A percentile compares a stretch with the other conserved stretches of the same genome.
Conservation (phyloP, 2,888 invertebrate genomes). For the Agonopterix arenella region DNA sequence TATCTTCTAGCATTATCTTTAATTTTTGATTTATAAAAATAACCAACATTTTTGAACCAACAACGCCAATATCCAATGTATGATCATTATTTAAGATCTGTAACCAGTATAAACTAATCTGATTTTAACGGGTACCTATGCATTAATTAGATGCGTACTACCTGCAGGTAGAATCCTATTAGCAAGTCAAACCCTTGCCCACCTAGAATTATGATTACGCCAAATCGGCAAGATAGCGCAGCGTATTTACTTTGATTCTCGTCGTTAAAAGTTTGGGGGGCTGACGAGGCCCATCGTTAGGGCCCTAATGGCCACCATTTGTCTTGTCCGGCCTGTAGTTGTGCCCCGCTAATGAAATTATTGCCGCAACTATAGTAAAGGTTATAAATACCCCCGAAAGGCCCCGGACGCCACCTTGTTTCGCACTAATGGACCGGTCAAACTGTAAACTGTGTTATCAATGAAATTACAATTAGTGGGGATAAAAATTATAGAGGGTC, state of each 20-base stretch:
- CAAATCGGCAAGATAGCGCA: constrained; percentile 72
- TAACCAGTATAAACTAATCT: too few relatives aligned
- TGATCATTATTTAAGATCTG: too few relatives aligned
- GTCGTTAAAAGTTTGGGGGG: constrained; percentile 74
- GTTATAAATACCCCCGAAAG: constrained; percentile 73
- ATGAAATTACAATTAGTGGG: constrained; percentile 76
- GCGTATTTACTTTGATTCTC: constrained; percentile 76
- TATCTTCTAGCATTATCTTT: too few relatives aligned
- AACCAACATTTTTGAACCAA: too few relatives aligned
- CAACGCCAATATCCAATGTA: too few relatives aligned
- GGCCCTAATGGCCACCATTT: constrained; percentile 76
- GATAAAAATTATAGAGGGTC: constrained; percentile 67
- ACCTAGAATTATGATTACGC: constrained; percentile 64
- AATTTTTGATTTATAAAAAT: too few relatives aligned
- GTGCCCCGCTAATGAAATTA: constrained; percentile 77
- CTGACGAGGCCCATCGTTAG: constrained; percentile 73
- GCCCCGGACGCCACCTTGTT: constrained; percentile 73
- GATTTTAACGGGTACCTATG: not conserved
- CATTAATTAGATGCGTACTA: constrained; percentile 39
- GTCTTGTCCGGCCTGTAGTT: constrained; percentile 76
- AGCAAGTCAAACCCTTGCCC: constrained; percentile 52
- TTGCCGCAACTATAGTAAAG: constrained; percentile 75
- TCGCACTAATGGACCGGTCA: constrained; percentile 75
- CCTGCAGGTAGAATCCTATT: constrained; percentile 54
- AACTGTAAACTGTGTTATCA: constrained; percentile 77